These are phyloP conservation scores for Galagoides demidoff DNA, from an alignment of 2,797 vertebrate species.

Conservation along the genomic window DNA sequence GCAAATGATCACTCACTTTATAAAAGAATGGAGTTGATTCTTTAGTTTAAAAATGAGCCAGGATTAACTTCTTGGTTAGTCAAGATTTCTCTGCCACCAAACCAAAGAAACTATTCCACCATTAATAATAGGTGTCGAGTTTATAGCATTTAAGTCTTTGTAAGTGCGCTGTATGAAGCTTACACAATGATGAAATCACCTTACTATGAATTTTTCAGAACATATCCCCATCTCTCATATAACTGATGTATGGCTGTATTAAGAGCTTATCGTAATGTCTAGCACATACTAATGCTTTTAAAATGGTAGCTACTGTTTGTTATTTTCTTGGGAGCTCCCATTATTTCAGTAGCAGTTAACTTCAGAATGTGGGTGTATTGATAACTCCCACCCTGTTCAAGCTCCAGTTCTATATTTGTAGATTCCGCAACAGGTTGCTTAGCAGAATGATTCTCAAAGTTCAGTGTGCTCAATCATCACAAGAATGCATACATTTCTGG, in stretches of 20 bases:
- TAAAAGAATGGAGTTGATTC: slow-evolving; percentile 32
- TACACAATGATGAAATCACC: neutral
- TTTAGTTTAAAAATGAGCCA: slow-evolving; percentile 42
- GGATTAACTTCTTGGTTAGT: slow-evolving; percentile 8
- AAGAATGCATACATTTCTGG: neutral
- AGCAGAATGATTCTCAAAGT: slow-evolving; percentile 16
- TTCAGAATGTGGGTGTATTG: slow-evolving; percentile 32
- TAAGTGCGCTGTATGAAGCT: neutral
- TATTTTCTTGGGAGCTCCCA: neutral
- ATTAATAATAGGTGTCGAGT: slow-evolving; percentile 18
- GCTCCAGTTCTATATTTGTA: slow-evolving; percentile 20
- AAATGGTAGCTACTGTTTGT: neutral
- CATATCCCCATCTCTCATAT: neutral
- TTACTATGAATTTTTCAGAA: neutral
- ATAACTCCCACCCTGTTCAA: neutral
- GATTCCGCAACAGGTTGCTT: slow-evolving; percentile 1
- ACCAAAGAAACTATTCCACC: neutral
- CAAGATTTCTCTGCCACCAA: slow-evolving; percentile 28
- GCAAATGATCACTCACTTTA: slow-evolving; percentile 45
- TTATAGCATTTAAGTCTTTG: neutral
- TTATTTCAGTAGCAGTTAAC: slow-evolving; percentile 29
- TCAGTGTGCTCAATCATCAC: neutral
- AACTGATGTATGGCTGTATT: neutral
- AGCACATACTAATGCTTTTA: neutral
- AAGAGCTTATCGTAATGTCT: neutral